Evolutionary conservation across 64 coral and sea anemone species (phyloP).

Genomic region (Actinia equina): DNA sequence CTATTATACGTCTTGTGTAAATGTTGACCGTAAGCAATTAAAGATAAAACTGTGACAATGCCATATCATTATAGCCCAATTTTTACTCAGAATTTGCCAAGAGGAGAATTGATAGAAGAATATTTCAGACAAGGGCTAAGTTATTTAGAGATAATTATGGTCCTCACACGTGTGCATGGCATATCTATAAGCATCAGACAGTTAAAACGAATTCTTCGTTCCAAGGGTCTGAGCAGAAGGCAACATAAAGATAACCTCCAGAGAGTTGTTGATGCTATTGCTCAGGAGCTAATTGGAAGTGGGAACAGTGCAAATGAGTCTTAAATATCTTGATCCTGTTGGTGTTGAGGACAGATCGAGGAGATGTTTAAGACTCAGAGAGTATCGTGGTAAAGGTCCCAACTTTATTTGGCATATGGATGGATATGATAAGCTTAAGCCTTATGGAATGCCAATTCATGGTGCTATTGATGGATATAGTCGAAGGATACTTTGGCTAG

Average conservation of each 20-base stretch:
- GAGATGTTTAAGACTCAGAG: conserved; percentile 13
- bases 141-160: conserved; percentile 13
- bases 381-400: conserved; percentile 29
- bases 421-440: conserved; percentile 49
- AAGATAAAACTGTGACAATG: not conserved
- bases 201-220: conserved; percentile 21
- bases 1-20: too few relatives aligned
- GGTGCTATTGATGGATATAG: conserved; percentile 34
- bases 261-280: conserved; percentile 22
- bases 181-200: conserved; percentile 22
- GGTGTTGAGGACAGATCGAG: conserved; percentile 37
- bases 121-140: conserved; percentile 9
- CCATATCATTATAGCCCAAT: conserved; percentile 11
- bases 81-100: not conserved
- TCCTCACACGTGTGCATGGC: not conserved
- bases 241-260: conserved; percentile 17
- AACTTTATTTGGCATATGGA: conserved; percentile 48
- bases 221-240: not conserved
- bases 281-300: conserved; percentile 41
- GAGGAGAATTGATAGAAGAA: conserved; percentile 21
- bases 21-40: too few relatives aligned
- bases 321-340: conserved; percentile 48
- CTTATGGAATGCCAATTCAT: conserved; percentile 27
- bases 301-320: conserved; percentile 28
- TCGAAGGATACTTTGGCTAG: conserved; percentile 40